Conservation (phyloP, 2,797 vertebrate genomes). For the Girardinus metallicus region DNA sequence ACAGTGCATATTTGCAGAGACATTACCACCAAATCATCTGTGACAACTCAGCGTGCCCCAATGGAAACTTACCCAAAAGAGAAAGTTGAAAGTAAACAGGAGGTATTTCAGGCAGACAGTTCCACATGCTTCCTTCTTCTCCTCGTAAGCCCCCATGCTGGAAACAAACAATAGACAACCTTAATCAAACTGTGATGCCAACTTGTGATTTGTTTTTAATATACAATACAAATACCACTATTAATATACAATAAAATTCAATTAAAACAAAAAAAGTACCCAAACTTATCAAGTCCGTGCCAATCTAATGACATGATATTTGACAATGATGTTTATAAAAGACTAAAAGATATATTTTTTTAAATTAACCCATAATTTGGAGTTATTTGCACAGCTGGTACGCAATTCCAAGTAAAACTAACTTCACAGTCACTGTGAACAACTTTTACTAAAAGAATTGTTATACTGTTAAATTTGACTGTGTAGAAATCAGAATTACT, state of each 20-base stretch:
- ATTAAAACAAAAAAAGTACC: no score
- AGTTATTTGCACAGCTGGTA: neutral
- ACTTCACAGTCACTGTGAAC: neutral
- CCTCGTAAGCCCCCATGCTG: slow-evolving; percentile 83
- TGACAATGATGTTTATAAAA: neutral
- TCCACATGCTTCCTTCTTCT: slow-evolving; percentile 88
- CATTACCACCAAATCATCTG: neutral
- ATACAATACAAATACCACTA: neutral
- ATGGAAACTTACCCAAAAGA: slow-evolving; percentile 91
- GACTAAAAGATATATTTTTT: neutral
- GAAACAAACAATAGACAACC: slow-evolving; percentile 19
- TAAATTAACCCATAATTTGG: neutral
- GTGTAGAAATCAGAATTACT: slow-evolving; percentile 24
- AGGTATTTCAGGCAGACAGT: slow-evolving; percentile 96
- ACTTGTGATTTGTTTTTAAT: neutral
- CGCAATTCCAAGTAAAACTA: neutral
- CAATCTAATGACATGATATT: no score
- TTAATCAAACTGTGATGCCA: neutral
- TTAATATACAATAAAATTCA: neutral
- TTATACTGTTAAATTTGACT: slow-evolving; percentile 25
- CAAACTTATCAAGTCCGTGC: no score
- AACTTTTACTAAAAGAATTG: slow-evolving; percentile 53
- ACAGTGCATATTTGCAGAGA: neutral
- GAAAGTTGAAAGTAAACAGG: slow-evolving; percentile 95
- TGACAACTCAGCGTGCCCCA: neutral